Evolutionary conservation across 2,888 invertebrate species (phyloP).

Genomic region (Phaedon cochleariae): DNA sequence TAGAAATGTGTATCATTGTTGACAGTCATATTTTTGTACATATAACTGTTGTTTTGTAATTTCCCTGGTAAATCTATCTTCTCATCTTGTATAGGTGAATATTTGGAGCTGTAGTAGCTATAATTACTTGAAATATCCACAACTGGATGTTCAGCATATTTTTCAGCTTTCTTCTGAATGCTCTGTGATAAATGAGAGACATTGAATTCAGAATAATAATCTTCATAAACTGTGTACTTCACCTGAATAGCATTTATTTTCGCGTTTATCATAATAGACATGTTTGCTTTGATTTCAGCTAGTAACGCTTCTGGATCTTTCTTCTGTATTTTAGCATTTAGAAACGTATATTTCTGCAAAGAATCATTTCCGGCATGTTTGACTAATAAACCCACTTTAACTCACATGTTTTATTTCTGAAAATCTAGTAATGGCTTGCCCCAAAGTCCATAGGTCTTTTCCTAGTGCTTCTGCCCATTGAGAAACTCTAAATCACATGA

Average conservation of each 20-base stretch:
- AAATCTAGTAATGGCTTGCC: constrained; percentile 78
- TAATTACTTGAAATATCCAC: constrained; percentile 52
- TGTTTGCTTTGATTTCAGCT: constrained; percentile 80
- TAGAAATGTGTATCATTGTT: constrained; percentile 85
- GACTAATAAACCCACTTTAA: constrained; percentile 38
- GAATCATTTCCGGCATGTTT: constrained; percentile 1
- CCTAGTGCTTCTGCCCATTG: constrained; percentile 84
- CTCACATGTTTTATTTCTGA: constrained; percentile 79
- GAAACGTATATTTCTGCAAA: constrained; percentile 77
- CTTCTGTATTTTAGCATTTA: constrained; percentile 80
- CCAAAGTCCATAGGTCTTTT: constrained; percentile 80
- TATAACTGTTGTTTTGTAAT: constrained; percentile 45
- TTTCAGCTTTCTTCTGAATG: constrained; percentile 80
- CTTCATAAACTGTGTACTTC: constrained; percentile 46
- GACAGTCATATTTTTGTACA: constrained; percentile 69
- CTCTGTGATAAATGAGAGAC: constrained; percentile 65
- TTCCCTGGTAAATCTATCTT: constrained; percentile 39
- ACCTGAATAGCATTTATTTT: constrained; percentile 91
- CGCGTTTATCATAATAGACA: constrained; percentile 84
- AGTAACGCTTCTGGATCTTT: constrained; percentile 84
- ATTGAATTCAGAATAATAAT: no score
- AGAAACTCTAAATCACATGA: constrained; percentile 69
- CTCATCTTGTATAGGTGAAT: constrained; percentile 65
- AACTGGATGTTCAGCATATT: constrained; percentile 67
- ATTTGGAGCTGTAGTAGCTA: constrained; percentile 84